Evolutionary conservation across 2,797 vertebrate species (phyloP).

Genomic region (Fistularia commersonii): DNA sequence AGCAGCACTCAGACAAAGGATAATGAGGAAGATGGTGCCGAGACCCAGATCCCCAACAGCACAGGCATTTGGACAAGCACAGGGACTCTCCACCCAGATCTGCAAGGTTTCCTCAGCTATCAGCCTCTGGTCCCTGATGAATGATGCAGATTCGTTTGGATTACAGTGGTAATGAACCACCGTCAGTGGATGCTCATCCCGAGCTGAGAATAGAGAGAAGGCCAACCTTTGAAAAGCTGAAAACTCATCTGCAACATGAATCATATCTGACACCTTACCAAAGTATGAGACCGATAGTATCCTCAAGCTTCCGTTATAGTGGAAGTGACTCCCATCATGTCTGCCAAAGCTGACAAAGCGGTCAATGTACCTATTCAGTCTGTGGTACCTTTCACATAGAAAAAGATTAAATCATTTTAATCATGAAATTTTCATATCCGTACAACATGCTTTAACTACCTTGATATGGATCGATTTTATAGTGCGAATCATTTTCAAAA

Average conservation of each 20-base stretch:
- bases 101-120: slow-evolving; percentile 47
- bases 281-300: slow-evolving; percentile 70
- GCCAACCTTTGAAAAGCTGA: neutral
- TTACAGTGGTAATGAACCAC: slow-evolving; percentile 74
- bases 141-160: slow-evolving; percentile 44
- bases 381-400: slow-evolving; percentile 33
- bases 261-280: slow-evolving; percentile 46
- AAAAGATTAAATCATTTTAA: slow-evolving; percentile 1
- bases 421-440: no score
- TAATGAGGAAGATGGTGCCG: slow-evolving; percentile 73
- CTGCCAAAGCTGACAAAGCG: slow-evolving; percentile 67
- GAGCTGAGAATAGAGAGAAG: slow-evolving; percentile 9
- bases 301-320: slow-evolving; percentile 64
- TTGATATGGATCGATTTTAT: no score
- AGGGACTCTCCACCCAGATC: slow-evolving; percentile 74
- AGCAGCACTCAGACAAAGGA: slow-evolving; percentile 66
- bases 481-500: no score
- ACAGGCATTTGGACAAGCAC: slow-evolving; percentile 75
- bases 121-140: slow-evolving; percentile 39
- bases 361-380: slow-evolving; percentile 21
- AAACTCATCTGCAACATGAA: neutral
- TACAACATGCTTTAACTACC: no score
- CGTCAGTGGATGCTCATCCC: slow-evolving; percentile 42
- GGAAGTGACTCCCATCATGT: slow-evolving; percentile 67
- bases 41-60: slow-evolving; percentile 68